A percentile compares a stretch with the other conserved stretches of the same genome.
These are phyloP conservation scores for Rhinolophus ferrumequinum DNA, from an alignment of 2,113 vertebrate species.

Conservation along the genomic window DNA sequence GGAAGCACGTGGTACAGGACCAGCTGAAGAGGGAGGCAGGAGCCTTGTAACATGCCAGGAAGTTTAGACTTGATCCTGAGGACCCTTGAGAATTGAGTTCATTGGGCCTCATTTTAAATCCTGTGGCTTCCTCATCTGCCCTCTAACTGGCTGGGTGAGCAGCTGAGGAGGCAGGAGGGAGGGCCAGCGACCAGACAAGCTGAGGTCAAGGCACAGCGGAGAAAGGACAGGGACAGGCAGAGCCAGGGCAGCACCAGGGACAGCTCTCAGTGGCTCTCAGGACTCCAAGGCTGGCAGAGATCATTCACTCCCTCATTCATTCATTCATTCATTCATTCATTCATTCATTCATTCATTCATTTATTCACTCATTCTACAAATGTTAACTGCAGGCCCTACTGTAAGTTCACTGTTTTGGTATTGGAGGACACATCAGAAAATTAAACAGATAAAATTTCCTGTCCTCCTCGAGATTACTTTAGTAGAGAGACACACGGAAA, in stretches of 20 bases:
- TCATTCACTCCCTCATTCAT: not conserved
- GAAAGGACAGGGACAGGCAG: not conserved
- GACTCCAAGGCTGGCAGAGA: not conserved
- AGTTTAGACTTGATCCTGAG: not conserved
- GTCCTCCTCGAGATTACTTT: not conserved
- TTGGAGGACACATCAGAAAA: slow-evolving; percentile 3
- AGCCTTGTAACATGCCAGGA: not conserved
- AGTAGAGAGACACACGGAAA: not conserved
- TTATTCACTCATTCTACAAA: too few species aligned
- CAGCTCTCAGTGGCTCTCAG: slow-evolving; percentile 44
- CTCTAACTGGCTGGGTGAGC: not conserved
- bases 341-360: not conserved
- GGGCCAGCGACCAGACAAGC: not conserved
- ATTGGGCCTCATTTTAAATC: not conserved
- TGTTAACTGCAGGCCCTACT: not conserved
- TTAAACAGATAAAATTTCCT: not conserved
- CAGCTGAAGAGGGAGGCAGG: not conserved
- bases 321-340: not conserved
- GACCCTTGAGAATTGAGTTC: not conserved
- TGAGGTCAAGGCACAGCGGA: not conserved
- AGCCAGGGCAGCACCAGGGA: slow-evolving; percentile 55
- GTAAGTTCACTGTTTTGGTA: not conserved
- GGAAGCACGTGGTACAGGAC: not conserved
- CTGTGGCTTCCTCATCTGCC: not conserved
- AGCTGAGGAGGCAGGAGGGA: not conserved